Percentiles rank a stretch among this genome's conserved stretches.
phyloP scores from a whole-genome alignment of 2,113 vertebrate species.

The Verasper variegatus region DNA sequence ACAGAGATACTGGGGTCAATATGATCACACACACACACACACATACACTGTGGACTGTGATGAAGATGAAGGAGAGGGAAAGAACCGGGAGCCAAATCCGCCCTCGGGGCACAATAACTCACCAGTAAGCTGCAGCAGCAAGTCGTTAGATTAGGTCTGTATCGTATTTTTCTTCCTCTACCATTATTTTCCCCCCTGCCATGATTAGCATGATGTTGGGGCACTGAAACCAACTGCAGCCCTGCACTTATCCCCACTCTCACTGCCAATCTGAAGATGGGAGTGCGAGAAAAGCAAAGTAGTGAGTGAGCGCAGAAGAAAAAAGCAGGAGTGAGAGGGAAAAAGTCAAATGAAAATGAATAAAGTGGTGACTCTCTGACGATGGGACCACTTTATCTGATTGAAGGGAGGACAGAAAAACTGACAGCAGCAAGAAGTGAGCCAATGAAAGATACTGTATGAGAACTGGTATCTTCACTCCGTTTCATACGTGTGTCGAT shows the following conservation, averaged over 20 bases:
- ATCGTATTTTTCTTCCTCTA: slow-evolving; percentile 63
- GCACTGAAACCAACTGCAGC: slow-evolving; percentile 64
- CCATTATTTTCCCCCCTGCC: slow-evolving; percentile 71
- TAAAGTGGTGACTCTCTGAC: slow-evolving; percentile 61
- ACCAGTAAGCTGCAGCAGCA: slow-evolving; percentile 66
- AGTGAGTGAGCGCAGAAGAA: slow-evolving; percentile 19
- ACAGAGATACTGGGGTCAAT: background rate
- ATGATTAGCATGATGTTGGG: slow-evolving; percentile 78
- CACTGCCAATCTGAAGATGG: slow-evolving; percentile 51
- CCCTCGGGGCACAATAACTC: slow-evolving; percentile 77
- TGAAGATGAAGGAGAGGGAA: slow-evolving; percentile 66
- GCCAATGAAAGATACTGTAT: slow-evolving; percentile 39
- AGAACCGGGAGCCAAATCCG: slow-evolving; percentile 67
- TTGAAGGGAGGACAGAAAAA: slow-evolving; percentile 55
- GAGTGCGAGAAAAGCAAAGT: slow-evolving; percentile 23
- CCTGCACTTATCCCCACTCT: slow-evolving; percentile 69
- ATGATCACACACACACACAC: slow-evolving; percentile 3
- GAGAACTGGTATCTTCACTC: slow-evolving; percentile 51
- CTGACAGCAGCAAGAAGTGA: slow-evolving; percentile 42
- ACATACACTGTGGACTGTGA: slow-evolving; percentile 52
- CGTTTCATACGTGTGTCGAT: slow-evolving; percentile 44
- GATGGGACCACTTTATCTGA: slow-evolving; percentile 66
- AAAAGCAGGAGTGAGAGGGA: slow-evolving; percentile 13
- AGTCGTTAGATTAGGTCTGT: slow-evolving; percentile 75
- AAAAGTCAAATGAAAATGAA: slow-evolving; percentile 64